phyloP scores from a whole-genome alignment of 53 echinoderm and acorn worm species.

The Stichopus horrens region DNA sequence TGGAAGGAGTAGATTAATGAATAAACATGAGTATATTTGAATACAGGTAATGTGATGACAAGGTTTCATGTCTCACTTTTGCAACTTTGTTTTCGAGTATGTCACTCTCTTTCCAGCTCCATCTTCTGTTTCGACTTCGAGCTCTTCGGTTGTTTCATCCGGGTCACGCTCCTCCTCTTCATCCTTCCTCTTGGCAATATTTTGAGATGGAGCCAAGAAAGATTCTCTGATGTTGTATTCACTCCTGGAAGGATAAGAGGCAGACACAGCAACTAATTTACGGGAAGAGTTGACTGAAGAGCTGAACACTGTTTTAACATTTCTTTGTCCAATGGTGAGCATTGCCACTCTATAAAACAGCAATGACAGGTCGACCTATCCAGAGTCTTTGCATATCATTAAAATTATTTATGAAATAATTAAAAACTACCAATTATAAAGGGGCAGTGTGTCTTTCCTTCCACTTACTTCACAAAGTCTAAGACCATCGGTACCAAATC shows the following conservation, averaged over 20 bases:
- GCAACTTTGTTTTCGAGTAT: conserved; percentile 55
- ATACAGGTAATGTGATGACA: no score
- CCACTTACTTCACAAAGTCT: conserved; percentile 79
- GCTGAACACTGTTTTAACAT: no score
- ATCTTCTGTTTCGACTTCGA: conserved; percentile 3
- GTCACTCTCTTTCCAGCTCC: conserved; percentile 38
- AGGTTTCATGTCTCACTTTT: conserved; percentile 49
- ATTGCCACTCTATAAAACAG: no score
- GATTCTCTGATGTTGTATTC: conserved; percentile 84
- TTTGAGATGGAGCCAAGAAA: conserved; percentile 80
- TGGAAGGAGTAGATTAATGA: not conserved
- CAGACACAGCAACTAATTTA: not conserved
- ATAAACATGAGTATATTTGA: not conserved
- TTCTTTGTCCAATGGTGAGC: no score
- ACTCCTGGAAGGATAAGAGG: conserved; percentile 52
- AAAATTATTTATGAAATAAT: no score
- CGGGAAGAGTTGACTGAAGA: not conserved
- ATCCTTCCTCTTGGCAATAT: conserved; percentile 57
- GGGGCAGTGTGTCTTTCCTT: no score
- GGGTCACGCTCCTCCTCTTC: conserved; percentile 52
- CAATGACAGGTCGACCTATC: no score
- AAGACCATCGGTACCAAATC: conserved; percentile 83
- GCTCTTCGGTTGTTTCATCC: conserved; percentile 14
- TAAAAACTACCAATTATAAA: no score
- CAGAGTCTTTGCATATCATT: no score